These are phyloP conservation scores for Symphodus melops DNA, from an alignment of 2,113 vertebrate genomes.

Conservation along the genomic window DNA sequence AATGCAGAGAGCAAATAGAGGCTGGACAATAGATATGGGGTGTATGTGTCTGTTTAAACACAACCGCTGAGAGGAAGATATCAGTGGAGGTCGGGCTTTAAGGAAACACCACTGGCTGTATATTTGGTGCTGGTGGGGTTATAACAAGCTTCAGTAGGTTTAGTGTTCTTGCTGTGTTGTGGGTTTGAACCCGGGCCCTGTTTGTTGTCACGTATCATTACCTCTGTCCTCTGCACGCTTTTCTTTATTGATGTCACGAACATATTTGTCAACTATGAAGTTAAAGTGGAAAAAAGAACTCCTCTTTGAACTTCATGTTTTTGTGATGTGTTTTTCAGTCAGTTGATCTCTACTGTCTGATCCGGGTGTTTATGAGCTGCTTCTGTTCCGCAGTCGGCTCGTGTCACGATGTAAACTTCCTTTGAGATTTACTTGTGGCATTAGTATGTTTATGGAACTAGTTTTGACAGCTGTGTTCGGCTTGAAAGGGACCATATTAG, in stretches of 20 bases:
- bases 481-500: constrained; percentile 58
- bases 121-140: constrained; percentile 32
- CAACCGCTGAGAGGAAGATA: constrained; percentile 40
- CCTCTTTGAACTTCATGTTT: background rate
- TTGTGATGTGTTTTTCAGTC: background rate
- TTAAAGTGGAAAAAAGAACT: background rate
- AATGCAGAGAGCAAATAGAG: constrained; percentile 64
- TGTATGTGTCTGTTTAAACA: constrained; percentile 57
- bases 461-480: constrained; percentile 41
- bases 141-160: background rate
- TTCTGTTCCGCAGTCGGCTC: background rate
- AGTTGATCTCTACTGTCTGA: background rate
- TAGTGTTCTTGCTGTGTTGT: constrained; percentile 26
- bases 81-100: constrained; percentile 37
- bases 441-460: constrained; percentile 24
- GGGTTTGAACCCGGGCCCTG: constrained; percentile 1
- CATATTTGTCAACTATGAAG: background rate
- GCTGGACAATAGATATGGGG: constrained; percentile 34
- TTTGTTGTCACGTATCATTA: constrained; percentile 11
- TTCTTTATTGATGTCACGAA: constrained; percentile 8
- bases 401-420: constrained; percentile 14
- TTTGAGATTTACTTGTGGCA: constrained; percentile 30
- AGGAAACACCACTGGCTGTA: constrained; percentile 10
- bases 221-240: background rate
- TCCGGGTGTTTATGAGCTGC: background rate